Evolutionary conservation across 2,888 invertebrate species (phyloP).

Genomic region (Amblyjoppa proteus): DNA sequence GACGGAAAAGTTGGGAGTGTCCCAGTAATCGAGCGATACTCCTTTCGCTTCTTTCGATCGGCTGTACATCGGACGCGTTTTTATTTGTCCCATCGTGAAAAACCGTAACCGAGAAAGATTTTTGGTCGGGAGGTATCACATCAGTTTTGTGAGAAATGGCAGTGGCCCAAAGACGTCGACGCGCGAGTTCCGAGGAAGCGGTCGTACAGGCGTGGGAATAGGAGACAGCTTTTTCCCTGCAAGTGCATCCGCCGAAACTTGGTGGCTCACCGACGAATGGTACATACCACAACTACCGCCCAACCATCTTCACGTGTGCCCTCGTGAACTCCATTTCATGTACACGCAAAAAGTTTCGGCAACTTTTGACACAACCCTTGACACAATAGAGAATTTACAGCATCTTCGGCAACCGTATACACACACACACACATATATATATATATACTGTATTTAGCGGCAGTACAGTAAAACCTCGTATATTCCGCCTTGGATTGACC

Average conservation of each 20-base stretch:
- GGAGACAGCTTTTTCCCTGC: not conserved
- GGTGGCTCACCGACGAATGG: slow-evolving; percentile 7
- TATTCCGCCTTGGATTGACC: too few species aligned
- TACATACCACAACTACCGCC: not conserved
- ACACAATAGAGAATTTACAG: not conserved
- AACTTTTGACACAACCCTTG: slow-evolving; percentile 14
- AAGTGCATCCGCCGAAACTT: slow-evolving; percentile 9
- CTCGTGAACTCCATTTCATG: not conserved
- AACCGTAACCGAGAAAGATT: not conserved
- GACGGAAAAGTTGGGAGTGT: not conserved
- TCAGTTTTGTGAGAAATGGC: slow-evolving; percentile 12
- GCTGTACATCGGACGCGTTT: not conserved
- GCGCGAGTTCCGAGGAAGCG: not conserved
- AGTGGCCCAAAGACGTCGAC: not conserved
- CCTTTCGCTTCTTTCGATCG: not conserved
- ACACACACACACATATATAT: not conserved
- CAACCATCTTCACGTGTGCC: slow-evolving; percentile 7
- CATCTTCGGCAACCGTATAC: not conserved
- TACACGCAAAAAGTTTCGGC: not conserved
- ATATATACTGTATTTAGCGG: too few species aligned
- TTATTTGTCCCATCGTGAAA: not conserved
- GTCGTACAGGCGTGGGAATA: not conserved
- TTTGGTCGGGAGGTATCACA: not conserved
- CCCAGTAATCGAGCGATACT: not conserved
- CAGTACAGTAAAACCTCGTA: too few species aligned